Evolutionary conservation across 2,797 vertebrate genomes (phyloP).

Genomic region (Tragopan temminckii): DNA sequence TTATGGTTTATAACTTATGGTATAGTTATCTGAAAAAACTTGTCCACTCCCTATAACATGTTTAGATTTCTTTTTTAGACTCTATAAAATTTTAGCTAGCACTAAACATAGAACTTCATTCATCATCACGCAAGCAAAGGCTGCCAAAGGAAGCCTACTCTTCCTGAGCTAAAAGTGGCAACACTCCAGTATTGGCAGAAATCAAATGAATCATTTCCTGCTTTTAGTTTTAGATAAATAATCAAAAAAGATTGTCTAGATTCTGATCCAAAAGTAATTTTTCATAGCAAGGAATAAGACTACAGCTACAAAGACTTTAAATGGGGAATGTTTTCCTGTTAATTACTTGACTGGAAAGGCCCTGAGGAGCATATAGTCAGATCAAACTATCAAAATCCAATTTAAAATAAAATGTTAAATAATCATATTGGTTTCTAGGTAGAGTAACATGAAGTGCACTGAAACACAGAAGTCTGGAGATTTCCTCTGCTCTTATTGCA

Average conservation of each 20-base stretch:
- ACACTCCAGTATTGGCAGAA: constrained; percentile 89
- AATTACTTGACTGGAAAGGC: constrained; percentile 43
- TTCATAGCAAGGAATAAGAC: constrained; percentile 67
- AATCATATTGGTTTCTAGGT: constrained; percentile 7
- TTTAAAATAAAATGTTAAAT: constrained; percentile 54
- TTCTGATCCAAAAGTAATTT: constrained; percentile 83
- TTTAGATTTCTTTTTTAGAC: constrained; percentile 90
- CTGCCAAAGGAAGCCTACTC: constrained; percentile 90
- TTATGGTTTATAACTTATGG: constrained; percentile 50
- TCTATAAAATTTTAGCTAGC: constrained; percentile 87
- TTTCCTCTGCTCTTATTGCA: not conserved
- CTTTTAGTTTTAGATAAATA: constrained; percentile 88
- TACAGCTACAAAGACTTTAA: constrained; percentile 49
- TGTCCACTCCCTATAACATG: constrained; percentile 84
- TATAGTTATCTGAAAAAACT: constrained; percentile 87
- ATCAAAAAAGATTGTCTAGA: constrained; percentile 87
- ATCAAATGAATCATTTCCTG: constrained; percentile 94
- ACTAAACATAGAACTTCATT: constrained; percentile 96
- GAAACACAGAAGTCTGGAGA: not conserved
- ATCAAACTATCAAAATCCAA: constrained; percentile 54
- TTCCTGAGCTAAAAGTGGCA: constrained; percentile 93
- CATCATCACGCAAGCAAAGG: constrained; percentile 87
- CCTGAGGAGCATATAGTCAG: not conserved
- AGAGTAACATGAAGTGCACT: not conserved
- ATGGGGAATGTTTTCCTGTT: not conserved